Evolutionary conservation across 2,888 invertebrate species (phyloP), one percentile per base, ranked within the genome.

Genomic region (Volucella bombylans): DNA sequence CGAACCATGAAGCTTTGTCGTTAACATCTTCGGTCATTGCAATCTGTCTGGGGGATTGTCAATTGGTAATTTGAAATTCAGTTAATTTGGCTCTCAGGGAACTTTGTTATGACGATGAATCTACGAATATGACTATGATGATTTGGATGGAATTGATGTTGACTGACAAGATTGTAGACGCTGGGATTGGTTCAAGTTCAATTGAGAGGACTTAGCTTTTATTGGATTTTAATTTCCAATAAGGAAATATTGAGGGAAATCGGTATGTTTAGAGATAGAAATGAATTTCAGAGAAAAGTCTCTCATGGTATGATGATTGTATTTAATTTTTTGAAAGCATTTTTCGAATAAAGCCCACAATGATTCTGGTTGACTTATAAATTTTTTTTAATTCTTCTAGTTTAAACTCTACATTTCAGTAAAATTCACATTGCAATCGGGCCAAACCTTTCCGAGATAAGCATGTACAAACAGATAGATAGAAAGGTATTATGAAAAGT

Each of bases 1-100:
- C 69, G 77, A 69, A 69, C 54, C 76, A 68, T 77, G 68, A 61
- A 54, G 68, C 55, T 77, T 77, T 77, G 69, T 77, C 54, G 62
- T 69, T 77, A 39, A n/a, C 61, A n/a, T 52, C 50, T 50, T 50
- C 41, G 65, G 57, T 4, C 41, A 15, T 8, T 61, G 43, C 31
- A 41, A 18, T 43, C 61, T 45, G 45, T 45, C 45, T 23, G 45
- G 14, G 8, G 12, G 45, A 23, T 61, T 47, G 47, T 31, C 23
- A 23, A 23, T 23, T 23, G 23, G 23, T 23, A 23, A 45, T 61
- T 61, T 61, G 23, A 31, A 31, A 61, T 61, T 61, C 61, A 43
- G 45, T 61, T 61, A 61, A 61, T 61, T 45, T 61, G 8, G 45
- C 61, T 45, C 61, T 31, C 45, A 45, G 61, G 61, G 61, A 45